phyloP scores from a whole-genome alignment of 2,888 invertebrate genomes.

The Cheilosia urbana region DNA sequence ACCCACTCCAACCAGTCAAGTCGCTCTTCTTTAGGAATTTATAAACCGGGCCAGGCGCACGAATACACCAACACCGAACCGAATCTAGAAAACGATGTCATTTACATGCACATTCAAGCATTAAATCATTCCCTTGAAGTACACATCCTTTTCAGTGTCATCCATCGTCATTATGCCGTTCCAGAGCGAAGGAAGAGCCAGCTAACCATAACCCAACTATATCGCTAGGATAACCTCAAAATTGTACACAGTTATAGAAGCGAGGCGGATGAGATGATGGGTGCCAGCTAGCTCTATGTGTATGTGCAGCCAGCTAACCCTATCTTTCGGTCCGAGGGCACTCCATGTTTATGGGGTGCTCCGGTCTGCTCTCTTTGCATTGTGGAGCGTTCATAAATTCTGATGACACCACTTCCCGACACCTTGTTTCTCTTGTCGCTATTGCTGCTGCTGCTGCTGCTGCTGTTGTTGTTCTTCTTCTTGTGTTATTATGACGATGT shows the following conservation, averaged over 20 bases:
- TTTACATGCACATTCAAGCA: conserved; percentile 78
- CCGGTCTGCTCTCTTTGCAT: conserved; percentile 39
- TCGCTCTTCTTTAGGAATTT: conserved; percentile 68
- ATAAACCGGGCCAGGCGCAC: conserved; percentile 59
- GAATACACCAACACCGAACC: conserved; percentile 21
- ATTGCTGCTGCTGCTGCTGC: conserved; percentile 21
- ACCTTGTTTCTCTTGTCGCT: conserved; percentile 66
- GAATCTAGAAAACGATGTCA: conserved; percentile 76
- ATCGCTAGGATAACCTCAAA: conserved; percentile 59
- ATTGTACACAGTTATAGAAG: conserved; percentile 39
- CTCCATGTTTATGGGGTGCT: conserved; percentile 57
- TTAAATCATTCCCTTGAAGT: conserved; percentile 77
- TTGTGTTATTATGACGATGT: conserved; percentile 49
- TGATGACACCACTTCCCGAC: conserved; percentile 72
- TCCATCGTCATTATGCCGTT: conserved; percentile 77
- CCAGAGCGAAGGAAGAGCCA: conserved; percentile 21
- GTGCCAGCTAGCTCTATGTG: neutral
- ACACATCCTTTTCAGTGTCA: conserved; percentile 77
- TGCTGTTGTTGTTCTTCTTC: conserved; percentile 6
- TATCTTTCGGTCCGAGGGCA: conserved; percentile 50
- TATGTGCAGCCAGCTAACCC: conserved; percentile 14
- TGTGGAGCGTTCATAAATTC: conserved; percentile 71
- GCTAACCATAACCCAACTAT: conserved; percentile 53
- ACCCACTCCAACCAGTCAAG: conserved; percentile 25
- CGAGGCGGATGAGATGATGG: conserved; percentile 26